A percentile compares a stretch with the other conserved stretches of the same genome.
Conservation (phyloP, 2,113 vertebrate genomes). For the Percopsis transmontana region DNA sequence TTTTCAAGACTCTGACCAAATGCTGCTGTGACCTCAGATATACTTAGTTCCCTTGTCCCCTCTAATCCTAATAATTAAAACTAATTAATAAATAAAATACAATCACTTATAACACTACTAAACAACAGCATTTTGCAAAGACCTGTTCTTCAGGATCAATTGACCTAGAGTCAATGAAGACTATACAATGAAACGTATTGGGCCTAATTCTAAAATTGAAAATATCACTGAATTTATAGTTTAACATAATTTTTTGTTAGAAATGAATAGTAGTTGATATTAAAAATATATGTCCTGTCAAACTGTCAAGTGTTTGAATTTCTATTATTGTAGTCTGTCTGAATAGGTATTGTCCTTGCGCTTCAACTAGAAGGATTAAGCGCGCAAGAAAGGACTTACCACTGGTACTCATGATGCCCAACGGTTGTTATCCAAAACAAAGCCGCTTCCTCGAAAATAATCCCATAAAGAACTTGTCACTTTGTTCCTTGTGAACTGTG, state of each 20-base stretch:
- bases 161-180: background rate
- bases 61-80: conserved; percentile 7
- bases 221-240: background rate
- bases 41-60: conserved; percentile 34
- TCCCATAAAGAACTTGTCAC: conserved; percentile 62
- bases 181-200: background rate
- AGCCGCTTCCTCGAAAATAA: conserved; percentile 46
- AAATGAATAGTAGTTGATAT: no score
- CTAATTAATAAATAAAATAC: conserved; percentile 14
- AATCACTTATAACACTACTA: background rate
- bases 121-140: background rate
- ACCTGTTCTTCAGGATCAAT: background rate
- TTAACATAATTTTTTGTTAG: background rate
- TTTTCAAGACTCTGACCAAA: conserved; percentile 34
- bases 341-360: conserved; percentile 31
- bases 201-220: background rate
- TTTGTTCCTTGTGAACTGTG: conserved; percentile 34
- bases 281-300: no score
- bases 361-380: conserved; percentile 24
- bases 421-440: conserved; percentile 63
- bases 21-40: conserved; percentile 52
- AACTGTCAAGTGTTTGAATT: no score
- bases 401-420: conserved; percentile 78
- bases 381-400: conserved; percentile 74
- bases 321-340: no score